These are phyloP conservation scores for Taenaris catops DNA, from an alignment of 2,888 invertebrate genomes.

Conservation along the genomic window DNA sequence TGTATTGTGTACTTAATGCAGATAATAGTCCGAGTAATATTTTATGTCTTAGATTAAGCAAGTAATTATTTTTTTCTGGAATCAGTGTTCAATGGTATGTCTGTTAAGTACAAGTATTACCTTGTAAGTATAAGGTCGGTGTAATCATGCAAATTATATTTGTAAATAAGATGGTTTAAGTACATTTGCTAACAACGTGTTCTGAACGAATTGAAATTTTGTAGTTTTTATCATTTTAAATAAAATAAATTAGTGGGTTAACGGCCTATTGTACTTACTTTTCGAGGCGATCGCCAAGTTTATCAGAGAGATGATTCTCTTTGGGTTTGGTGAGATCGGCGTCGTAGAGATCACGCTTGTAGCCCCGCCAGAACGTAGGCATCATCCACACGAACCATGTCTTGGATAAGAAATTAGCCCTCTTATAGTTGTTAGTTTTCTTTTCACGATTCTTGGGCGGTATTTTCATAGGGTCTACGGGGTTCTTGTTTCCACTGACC, in stretches of 20 bases:
- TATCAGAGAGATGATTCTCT: slow-evolving; percentile 81
- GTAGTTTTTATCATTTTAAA: too few relatives aligned
- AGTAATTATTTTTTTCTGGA: too few relatives aligned
- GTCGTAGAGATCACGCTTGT: slow-evolving; percentile 81
- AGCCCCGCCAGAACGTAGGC: slow-evolving; percentile 80
- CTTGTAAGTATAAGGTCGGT: slow-evolving; percentile 38
- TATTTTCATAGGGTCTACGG: slow-evolving; percentile 60
- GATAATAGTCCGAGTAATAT: too few relatives aligned
- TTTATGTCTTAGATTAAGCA: too few relatives aligned
- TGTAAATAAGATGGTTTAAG: slow-evolving; percentile 11
- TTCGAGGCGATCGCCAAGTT: slow-evolving; percentile 82
- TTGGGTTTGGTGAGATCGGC: slow-evolving; percentile 86
- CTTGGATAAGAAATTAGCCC: slow-evolving; percentile 61
- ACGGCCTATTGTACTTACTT: slow-evolving; percentile 76
- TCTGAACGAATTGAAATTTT: too few relatives aligned
- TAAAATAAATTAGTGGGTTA: too few relatives aligned
- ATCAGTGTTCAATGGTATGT: too few relatives aligned
- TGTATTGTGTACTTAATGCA: too few relatives aligned
- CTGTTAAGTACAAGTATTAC: too few relatives aligned
- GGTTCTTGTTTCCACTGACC: slow-evolving; percentile 72
- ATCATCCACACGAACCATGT: slow-evolving; percentile 77
- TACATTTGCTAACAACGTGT: not conserved
- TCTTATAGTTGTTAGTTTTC: slow-evolving; percentile 64
- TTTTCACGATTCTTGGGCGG: slow-evolving; percentile 68
- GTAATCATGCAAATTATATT: slow-evolving; percentile 30